Evolutionary conservation across 2,113 vertebrate species (phyloP), one percentile per base, ranked within the genome.

Genomic region (Pycnonotus jocosus): DNA sequence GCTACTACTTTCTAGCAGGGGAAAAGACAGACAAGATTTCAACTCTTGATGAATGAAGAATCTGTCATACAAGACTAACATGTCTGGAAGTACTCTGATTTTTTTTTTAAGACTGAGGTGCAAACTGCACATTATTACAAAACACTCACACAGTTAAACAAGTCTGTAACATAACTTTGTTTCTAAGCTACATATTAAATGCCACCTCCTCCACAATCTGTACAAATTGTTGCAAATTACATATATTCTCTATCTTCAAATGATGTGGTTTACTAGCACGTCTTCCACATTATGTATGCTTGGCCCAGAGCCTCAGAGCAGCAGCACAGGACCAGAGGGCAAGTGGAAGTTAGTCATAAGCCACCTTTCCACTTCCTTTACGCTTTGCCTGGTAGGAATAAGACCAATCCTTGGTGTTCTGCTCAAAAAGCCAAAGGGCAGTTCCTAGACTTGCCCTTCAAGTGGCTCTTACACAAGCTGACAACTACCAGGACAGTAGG

Each of bases 201-300:
- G 12, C 21, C 81, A 27, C 35, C 27, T 88, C 81, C 68, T 66
- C 60, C 50, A 68, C 73, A 66, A 44, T 8, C 72, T 0, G 14
- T 74, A 90, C 66, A 94, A 86, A 92, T 90, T 88, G 65, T 54
- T 87, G 58, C 86, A 97, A 95, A 88, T 66, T 94, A 61, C 72
- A 37, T 30, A 19, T 19, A 60, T 70, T 88, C 69, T 78, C 42
- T 53, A 4, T 44, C 71, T 86, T 57, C 80, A 86, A 92, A 37
- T 9, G 72, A 42, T 21, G 60, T 56, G 69, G 69, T 84, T 86
- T 94, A 45, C 30, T 18, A 78, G 64, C 72, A 92, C 56, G 30
- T 58, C 60, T 88, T 71, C 68, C n/a, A 48, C n/a, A 45, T 78
- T 35, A 81, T 47, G 80, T 16, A n/a, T 78, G 42, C 61, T 88